A percentile compares a stretch with the other conserved stretches of the same genome.
Conservation (phyloP, 2,888 invertebrate species). For the Ochropleura leucogaster region DNA sequence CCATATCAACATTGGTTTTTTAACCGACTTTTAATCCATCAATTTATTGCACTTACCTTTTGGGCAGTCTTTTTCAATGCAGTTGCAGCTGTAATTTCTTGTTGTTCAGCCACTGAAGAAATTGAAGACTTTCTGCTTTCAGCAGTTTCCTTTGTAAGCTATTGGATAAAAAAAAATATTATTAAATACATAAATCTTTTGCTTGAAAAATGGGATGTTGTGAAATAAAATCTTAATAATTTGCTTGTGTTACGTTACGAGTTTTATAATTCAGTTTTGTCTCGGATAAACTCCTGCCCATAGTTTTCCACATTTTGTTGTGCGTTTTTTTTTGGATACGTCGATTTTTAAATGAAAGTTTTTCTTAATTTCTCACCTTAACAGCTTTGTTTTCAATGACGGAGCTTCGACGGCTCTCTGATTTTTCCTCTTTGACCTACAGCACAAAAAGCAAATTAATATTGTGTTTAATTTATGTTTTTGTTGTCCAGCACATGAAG, state of each 20-base stretch:
- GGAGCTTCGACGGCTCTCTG: constrained; percentile 85
- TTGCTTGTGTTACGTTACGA: background rate
- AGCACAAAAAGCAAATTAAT: constrained; percentile 27
- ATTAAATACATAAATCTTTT: background rate
- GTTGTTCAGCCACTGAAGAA: constrained; percentile 82
- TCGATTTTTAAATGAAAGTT: background rate
- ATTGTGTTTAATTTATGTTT: background rate
- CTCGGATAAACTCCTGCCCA: background rate
- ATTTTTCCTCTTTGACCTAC: constrained; percentile 80
- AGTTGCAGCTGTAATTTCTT: constrained; percentile 73
- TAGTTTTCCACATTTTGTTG: background rate
- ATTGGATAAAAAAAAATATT: constrained; percentile 31
- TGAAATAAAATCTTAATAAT: background rate
- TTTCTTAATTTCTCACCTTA: constrained; percentile 72
- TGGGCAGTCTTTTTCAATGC: constrained; percentile 83
- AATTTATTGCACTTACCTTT: constrained; percentile 78
- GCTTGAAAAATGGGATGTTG: background rate
- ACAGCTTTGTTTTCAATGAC: constrained; percentile 83
- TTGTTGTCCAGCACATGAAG: background rate
- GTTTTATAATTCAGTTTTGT: background rate
- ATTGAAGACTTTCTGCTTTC: constrained; percentile 89
- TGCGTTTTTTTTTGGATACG: background rate
- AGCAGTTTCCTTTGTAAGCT: constrained; percentile 87
- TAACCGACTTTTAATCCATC: background rate
- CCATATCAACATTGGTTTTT: background rate